Evolutionary conservation across 2,113 vertebrate species (phyloP).

Genomic region (Prunella fulvescens): DNA sequence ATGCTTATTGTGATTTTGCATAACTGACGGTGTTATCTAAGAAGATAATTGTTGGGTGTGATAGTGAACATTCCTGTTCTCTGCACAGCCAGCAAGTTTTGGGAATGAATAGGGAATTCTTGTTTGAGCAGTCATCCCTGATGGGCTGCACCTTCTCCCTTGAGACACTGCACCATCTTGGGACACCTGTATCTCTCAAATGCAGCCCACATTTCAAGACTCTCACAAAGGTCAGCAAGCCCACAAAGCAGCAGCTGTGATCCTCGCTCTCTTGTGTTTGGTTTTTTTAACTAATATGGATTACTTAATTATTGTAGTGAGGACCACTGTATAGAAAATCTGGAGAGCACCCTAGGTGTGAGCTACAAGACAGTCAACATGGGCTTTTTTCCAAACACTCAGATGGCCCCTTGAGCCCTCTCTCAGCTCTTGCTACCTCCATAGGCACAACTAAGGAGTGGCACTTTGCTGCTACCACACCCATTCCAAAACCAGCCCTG

Average conservation of each 20-base stretch:
- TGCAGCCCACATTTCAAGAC: fast-evolving
- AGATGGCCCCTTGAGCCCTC: neutral
- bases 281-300: neutral
- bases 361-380: neutral
- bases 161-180: neutral
- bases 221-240: neutral
- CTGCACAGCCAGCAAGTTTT: neutral
- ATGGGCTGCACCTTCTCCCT: neutral
- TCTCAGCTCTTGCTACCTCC: neutral
- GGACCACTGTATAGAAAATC: neutral
- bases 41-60: neutral
- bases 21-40: neutral
- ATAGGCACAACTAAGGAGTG: neutral
- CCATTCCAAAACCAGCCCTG: neutral
- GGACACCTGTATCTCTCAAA: neutral
- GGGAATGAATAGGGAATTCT: neutral
- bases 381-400: neutral
- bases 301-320: neutral
- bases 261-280: neutral
- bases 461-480: neutral
- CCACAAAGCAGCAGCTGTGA: neutral
- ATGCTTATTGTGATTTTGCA: neutral
- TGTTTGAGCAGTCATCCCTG: neutral
- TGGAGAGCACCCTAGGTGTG: neutral
- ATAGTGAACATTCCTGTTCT: neutral